Conservation (phyloP, 2,113 vertebrate species). For the Cardinalis cardinalis region DNA sequence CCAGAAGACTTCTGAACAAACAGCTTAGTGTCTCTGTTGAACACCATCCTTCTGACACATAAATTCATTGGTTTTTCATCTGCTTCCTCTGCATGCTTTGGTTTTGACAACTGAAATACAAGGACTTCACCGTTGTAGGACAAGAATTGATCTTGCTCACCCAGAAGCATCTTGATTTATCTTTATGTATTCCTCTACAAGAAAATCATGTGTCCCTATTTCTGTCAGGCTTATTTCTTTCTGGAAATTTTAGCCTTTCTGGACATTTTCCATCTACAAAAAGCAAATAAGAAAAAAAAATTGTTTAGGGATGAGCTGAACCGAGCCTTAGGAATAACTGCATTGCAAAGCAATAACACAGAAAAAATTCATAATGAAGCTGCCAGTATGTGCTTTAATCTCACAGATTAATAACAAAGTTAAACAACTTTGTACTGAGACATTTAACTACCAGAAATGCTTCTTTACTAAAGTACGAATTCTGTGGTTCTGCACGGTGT, state of each 20-base stretch:
- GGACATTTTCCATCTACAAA: slow-evolving; percentile 34
- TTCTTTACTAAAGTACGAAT: background rate
- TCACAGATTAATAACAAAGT: background rate
- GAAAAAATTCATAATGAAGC: background rate
- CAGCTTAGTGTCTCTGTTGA: slow-evolving; percentile 58
- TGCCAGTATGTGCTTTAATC: background rate
- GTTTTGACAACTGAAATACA: slow-evolving; percentile 69
- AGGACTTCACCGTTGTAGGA: slow-evolving; percentile 81
- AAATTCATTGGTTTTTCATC: slow-evolving; percentile 42
- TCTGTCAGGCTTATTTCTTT: background rate
- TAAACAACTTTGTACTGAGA: background rate
- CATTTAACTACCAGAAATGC: background rate
- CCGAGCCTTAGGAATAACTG: background rate
- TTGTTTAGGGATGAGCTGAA: background rate
- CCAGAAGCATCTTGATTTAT: slow-evolving; percentile 33
- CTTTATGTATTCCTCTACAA: background rate
- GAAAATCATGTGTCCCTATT: background rate
- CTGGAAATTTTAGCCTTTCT: background rate
- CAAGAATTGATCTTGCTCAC: slow-evolving; percentile 60
- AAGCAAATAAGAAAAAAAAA: background rate
- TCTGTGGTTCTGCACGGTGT: fast-evolving
- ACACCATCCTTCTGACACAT: slow-evolving; percentile 71
- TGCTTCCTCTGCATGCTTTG: background rate
- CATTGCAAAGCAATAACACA: fast-evolving
- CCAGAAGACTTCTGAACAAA: slow-evolving; percentile 76